Base-by-base conservation (phyloP, 2,888 invertebrate species). In the Incurvaria masculella region DNA sequence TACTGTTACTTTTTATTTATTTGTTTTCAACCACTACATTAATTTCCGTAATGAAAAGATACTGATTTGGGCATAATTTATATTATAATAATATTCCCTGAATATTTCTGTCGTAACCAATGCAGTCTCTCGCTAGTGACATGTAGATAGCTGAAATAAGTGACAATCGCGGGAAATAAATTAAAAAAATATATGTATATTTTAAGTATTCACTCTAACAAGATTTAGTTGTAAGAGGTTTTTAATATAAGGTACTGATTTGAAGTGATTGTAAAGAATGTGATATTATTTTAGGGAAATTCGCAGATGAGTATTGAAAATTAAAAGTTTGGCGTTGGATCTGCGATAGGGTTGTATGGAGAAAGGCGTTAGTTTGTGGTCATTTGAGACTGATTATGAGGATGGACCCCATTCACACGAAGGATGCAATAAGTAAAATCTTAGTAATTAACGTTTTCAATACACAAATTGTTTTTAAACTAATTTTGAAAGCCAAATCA, bases 271-370 rank as follows among this genome's bases (percentile, higher is more conserved):
- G 68, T 59, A 63, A 63, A 59, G 69, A 69, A 69, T 79, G 79
- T 79, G 79, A 79, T 79, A 79, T 73, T 71, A 76, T 66, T 68
- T 65, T 72, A 72, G 68, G 70, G 42, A 33, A n/a, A 14, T 6
- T 33, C 33, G 33, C 33, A 33, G 33, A 33, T 14, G 33, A 33
- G 33, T 4, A n/a, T n/a, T n/a, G n/a, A n/a, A n/a, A n/a, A n/a
- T n/a, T n/a, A n/a, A n/a, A n/a, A 33, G 33, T 33, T 33, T 6
- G 14, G 33, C 3, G 4, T 6, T 33, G 33, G 33, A 14, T 33
- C 33, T 33, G 33, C 33, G 8, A 14, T 33, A 33, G 33, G 33
- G 8, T 14, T 33, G 33, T 33, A 33, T n/a, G n/a, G n/a, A n/a
- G n/a, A n/a, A n/a, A n/a, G n/a, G n/a, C n/a, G n/a, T n/a, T n/a